These are phyloP conservation scores for Athalia circularis DNA, from an alignment of 2,888 invertebrate genomes.

Conservation along the genomic window DNA sequence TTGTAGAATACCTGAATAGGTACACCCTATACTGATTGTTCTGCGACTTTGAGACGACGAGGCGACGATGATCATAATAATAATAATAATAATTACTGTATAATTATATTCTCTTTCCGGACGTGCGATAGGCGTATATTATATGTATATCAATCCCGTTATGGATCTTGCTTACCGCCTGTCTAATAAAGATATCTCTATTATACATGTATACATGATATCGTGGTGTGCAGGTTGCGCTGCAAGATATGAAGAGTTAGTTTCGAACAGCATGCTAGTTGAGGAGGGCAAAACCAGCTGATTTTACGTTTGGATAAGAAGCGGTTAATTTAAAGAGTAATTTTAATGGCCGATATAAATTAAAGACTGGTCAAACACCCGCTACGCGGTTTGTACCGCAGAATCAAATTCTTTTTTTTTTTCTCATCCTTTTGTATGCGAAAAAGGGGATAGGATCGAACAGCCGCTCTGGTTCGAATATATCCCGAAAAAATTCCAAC, in stretches of 20 bases:
- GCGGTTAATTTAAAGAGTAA: conserved; percentile 59
- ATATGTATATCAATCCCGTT: too few species aligned
- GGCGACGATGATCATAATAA: too few species aligned
- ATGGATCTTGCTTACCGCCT: conserved; percentile 24
- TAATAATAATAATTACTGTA: conserved; percentile 36
- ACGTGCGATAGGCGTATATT: conserved; percentile 9
- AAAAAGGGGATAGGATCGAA: too few species aligned
- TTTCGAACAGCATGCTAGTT: neutral
- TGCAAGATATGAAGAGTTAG: neutral
- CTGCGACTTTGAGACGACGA: too few species aligned
- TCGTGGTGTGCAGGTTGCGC: neutral
- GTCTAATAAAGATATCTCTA: conserved; percentile 63
- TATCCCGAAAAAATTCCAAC: too few species aligned
- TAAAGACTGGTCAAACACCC: conserved; percentile 45
- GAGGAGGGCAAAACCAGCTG: conserved; percentile 47
- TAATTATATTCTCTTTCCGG: conserved; percentile 37
- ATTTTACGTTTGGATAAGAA: conserved; percentile 59
- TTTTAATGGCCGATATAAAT: conserved; percentile 57
- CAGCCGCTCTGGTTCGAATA: too few species aligned
- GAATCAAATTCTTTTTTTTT: too few species aligned
- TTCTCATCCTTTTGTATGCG: too few species aligned
- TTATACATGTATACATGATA: too few species aligned
- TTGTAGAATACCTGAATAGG: too few species aligned
- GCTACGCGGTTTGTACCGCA: neutral
- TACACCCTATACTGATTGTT: too few species aligned